Percentiles rank a stretch among this genome's conserved stretches.
Conservation (phyloP, 2,113 vertebrate genomes). For the Galeopterus variegatus region DNA sequence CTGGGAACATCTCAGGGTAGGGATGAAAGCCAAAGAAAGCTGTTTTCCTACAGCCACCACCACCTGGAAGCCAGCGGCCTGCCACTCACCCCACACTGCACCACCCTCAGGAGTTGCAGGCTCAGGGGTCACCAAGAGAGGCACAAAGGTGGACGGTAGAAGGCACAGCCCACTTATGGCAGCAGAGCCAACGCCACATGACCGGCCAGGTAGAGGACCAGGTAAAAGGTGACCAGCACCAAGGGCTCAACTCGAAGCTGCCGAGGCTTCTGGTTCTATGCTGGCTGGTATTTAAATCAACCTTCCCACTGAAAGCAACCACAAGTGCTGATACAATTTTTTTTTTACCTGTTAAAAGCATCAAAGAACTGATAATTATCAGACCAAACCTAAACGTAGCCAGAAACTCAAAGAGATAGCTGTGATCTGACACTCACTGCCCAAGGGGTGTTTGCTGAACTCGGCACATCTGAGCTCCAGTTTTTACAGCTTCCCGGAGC, state of each 20-base stretch:
- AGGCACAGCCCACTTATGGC: background rate
- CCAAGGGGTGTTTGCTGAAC: conserved; percentile 26
- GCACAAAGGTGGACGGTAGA: background rate
- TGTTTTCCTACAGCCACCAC: background rate
- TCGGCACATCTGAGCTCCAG: conserved; percentile 55
- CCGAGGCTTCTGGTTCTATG: background rate
- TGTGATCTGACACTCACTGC: conserved; percentile 22
- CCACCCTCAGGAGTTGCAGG: no score
- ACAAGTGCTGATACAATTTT: background rate
- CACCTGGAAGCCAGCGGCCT: background rate
- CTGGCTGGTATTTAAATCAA: background rate
- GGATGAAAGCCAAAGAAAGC: background rate
- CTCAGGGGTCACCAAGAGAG: background rate
- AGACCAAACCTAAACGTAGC: conserved; percentile 53
- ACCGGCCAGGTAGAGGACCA: background rate
- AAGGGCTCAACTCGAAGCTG: background rate
- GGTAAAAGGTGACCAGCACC: background rate
- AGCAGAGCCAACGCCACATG: fast-evolving
- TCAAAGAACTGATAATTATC: conserved; percentile 72
- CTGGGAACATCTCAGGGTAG: background rate
- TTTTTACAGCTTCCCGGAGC: conserved; percentile 25
- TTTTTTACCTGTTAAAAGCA: conserved; percentile 39
- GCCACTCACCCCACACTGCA: background rate
- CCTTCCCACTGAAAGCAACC: background rate
- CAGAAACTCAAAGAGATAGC: conserved; percentile 28